Evolutionary conservation across 1,140 invertebrate genomes (phyloP), one percentile per base, ranked within the genome.

Genomic region (Tyrophagus putrescentiae): DNA sequence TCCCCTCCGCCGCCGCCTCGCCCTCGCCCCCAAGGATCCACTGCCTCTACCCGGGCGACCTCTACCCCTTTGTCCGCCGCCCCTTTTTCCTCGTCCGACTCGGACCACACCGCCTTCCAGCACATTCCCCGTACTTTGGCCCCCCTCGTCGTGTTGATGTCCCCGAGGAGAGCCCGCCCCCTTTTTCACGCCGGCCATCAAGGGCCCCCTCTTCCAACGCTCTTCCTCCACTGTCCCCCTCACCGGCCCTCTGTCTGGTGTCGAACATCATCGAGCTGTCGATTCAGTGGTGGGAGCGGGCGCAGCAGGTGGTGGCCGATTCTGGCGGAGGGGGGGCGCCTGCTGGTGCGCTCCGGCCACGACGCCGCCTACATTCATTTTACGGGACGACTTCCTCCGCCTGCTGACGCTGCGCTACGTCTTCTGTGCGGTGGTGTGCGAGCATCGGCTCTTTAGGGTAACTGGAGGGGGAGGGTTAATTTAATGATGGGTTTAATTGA

Each of bases 121-220:
- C 82, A 89, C 70, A 84, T 95, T 69, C 86, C 89, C 27, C 82
- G 83, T 84, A 89, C 69, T 97, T 96, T 76, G 90, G 88, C 16
- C 89, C 91, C 92, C n/a, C 74, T 95, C 60, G 82, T 96, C 57
- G 84, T 92, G 60, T 78, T 97, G 2, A 88, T 95, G 84, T 95
- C 91, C 58, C 88, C 92, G 82, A 90, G 72, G 84, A 92, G 70
- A 79, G 85, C 64, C 91, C 91, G 58, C 74, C 83, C 60, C 80
- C 80, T 32, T 84, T 91, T 91, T 70, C 82, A 84, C 76, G 90
- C 93, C 74, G 81, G 87, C 66, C 83, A 87, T 87, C 70, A 87
- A 90, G 69, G 93, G 93, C 45, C 92, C 84, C 68, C 75, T 97
- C 60, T 94, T 96, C 73, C 96, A 73, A 95, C 91, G 28, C 75